Evolutionary conservation across 2,113 vertebrate genomes (phyloP).

Genomic region (Anguilla rostrata): DNA sequence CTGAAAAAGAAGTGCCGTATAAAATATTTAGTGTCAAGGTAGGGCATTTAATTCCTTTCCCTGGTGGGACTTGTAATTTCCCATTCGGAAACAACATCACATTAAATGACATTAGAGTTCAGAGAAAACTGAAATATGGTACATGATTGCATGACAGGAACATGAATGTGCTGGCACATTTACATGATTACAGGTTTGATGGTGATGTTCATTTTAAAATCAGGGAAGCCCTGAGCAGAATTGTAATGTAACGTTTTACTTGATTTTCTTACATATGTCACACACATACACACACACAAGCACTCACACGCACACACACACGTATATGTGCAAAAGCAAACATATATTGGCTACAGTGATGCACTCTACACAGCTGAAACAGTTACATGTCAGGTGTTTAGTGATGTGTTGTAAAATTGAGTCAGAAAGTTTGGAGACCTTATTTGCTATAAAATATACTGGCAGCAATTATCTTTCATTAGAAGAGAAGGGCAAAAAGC

Average conservation of each 20-base stretch:
- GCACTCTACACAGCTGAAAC: neutral
- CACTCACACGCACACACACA: too few species aligned
- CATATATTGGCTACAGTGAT: neutral
- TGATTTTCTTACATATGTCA: too few species aligned
- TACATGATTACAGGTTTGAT: neutral
- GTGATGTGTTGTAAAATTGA: neutral
- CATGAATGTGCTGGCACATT: neutral
- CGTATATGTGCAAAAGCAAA: neutral
- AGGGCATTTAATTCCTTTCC: neutral
- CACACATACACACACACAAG: too few species aligned
- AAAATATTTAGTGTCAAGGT: neutral
- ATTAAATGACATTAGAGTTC: neutral
- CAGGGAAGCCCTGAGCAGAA: neutral
- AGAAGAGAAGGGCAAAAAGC: neutral
- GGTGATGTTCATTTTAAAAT: neutral
- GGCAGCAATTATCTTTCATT: neutral
- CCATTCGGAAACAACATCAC: too few species aligned
- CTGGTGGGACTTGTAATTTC: neutral
- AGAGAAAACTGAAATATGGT: neutral
- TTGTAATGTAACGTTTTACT: neutral
- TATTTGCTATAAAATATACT: neutral
- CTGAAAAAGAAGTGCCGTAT: neutral
- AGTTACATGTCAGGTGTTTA: neutral
- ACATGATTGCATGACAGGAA: neutral
- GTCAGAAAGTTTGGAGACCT: neutral